Base-by-base conservation (phyloP, 2,113 vertebrate genomes). In the Gambusia holbrooki region DNA sequence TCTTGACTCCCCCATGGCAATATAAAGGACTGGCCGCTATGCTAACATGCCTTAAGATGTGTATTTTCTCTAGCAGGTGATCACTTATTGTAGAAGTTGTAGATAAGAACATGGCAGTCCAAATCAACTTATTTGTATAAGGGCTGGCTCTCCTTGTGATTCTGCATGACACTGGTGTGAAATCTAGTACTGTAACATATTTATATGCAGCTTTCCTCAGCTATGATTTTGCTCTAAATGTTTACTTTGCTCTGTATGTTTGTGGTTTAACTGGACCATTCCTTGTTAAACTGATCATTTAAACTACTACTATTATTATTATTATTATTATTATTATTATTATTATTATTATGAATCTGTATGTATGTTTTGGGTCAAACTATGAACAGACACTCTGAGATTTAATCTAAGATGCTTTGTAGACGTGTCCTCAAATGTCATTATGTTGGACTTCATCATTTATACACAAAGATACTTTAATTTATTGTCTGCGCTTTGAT, bases 41-140 rank as follows among this genome's bases (percentile, higher is more conserved):
- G 80, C 75, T 70, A 73, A 86, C 85, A 82, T 90, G 91, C 91
- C 92, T 92, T 90, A 90, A 92, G 72, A 84, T 75, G 72, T 84
- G 65, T 84, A 76, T 85, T 88, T 87, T 89, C 74, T 86, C 84
- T 73, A 72, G 71, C 75, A 64, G 62, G 51, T 75, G 22, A 81
- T 32, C 28, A 54, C 79, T 66, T 82, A 25, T 81, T 87, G 69
- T 79, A 84, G 67, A 82, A 42, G 37, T 37, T 66, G 66, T 81
- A 87, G 76, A 76, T 22, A 25, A 72, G 81, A 79, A 87, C 89
- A 89, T 88, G 89, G 48, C 72, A 60, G 84, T 67, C 80, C 81
- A 25, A 54, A 60, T 65, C 74, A 17, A 62, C 63, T 82, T 73
- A 64, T 74, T 60, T 79, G 62, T 63, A 48, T 0, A 87, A 91